Percentiles rank a stretch among this genome's conserved stretches.
These are phyloP conservation scores for Eilema sororculum DNA, from an alignment of 2,888 invertebrate genomes.

Conservation along the genomic window DNA sequence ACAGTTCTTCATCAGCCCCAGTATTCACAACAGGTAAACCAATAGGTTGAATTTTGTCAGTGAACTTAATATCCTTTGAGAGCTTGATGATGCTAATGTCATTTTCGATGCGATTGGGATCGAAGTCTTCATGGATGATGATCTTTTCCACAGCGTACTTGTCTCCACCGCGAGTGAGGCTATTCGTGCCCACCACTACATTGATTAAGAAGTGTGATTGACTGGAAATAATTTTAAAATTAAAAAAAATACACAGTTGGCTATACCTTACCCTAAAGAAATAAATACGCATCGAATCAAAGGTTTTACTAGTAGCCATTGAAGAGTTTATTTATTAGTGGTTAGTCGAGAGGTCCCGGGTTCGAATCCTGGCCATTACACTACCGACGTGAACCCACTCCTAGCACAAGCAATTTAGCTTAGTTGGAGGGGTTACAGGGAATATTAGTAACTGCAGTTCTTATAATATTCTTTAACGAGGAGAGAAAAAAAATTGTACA, in stretches of 20 bases:
- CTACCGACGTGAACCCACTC: no score
- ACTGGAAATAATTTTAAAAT: constrained; percentile 42
- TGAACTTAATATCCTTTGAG: constrained; percentile 64
- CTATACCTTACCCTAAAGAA: no score
- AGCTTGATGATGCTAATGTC: constrained; percentile 81
- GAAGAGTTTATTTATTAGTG: no score
- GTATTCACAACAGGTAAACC: constrained; percentile 67
- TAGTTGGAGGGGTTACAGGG: no score
- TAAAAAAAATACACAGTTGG: not conserved
- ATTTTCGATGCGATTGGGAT: constrained; percentile 66
- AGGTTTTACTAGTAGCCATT: no score
- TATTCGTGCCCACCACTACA: constrained; percentile 83
- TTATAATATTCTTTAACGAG: no score
- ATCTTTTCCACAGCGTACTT: constrained; percentile 69
- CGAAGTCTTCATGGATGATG: constrained; percentile 76
- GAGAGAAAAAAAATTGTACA: no score
- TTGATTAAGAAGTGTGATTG: constrained; percentile 48
- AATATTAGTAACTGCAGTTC: no score
- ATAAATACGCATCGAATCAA: no score
- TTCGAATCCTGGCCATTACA: no score
- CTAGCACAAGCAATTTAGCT: no score
- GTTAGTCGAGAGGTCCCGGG: no score
- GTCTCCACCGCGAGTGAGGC: constrained; percentile 74
- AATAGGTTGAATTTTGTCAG: constrained; percentile 69
- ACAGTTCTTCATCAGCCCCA: constrained; percentile 62